phyloP scores from a whole-genome alignment of 2,113 vertebrate species.

The Clarias gariepinus region DNA sequence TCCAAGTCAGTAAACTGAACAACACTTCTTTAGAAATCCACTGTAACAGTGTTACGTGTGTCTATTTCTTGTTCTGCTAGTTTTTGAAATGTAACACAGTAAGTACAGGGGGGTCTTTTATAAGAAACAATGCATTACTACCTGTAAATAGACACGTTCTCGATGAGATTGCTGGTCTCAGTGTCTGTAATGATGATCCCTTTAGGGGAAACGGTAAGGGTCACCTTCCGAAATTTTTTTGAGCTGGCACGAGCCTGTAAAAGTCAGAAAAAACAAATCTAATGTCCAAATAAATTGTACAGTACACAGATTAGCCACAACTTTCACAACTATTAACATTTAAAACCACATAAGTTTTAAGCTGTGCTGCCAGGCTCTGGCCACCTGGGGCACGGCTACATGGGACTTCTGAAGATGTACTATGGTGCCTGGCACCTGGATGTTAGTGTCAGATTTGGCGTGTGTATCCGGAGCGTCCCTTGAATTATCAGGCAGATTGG shows the following conservation, averaged over 20 bases:
- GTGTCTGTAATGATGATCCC: constrained; percentile 85
- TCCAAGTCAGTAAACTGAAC: background rate
- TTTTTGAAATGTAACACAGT: background rate
- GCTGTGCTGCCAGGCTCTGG: too few relatives aligned
- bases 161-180: constrained; percentile 80
- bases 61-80: background rate
- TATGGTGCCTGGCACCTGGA: too few relatives aligned
- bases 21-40: background rate
- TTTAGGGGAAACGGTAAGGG: constrained; percentile 83
- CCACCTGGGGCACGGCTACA: too few relatives aligned
- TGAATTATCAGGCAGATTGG: too few relatives aligned
- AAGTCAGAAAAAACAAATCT: constrained; percentile 35
- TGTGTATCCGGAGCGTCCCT: too few relatives aligned
- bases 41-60: background rate
- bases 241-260: constrained; percentile 80
- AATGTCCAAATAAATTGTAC: background rate
- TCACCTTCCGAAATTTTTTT: constrained; percentile 88
- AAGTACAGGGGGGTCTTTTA: background rate
- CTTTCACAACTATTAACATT: too few relatives aligned
- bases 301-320: too few relatives aligned
- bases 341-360: too few relatives aligned
- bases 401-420: too few relatives aligned
- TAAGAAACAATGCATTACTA: constrained; percentile 9
- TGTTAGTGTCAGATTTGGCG: too few relatives aligned
- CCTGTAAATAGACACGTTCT: constrained; percentile 81